Conservation (phyloP, 2,113 vertebrate species). For the Saimiri boliviensis region DNA sequence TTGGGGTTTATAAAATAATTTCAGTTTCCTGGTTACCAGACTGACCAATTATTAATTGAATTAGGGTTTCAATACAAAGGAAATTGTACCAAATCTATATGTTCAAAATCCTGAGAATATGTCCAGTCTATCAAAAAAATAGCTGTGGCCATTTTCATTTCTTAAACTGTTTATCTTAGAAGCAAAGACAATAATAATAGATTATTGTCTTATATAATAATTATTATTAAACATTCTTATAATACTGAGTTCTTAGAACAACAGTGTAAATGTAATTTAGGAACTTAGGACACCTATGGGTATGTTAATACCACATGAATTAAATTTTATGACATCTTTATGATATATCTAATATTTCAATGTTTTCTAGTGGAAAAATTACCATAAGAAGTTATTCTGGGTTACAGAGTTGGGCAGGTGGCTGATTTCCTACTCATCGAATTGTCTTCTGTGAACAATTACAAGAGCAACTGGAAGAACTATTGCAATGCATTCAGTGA, state of each 20-base stretch:
- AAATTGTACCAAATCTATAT: not conserved
- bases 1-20: slow-evolving; percentile 40
- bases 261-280: not conserved
- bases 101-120: not conserved
- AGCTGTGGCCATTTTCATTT: not conserved
- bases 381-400: not conserved
- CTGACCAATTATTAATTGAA: not conserved
- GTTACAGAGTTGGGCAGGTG: not conserved
- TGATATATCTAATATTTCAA: not conserved
- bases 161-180: not conserved
- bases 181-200: not conserved
- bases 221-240: not conserved
- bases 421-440: not conserved
- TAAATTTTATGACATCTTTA: not conserved
- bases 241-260: not conserved
- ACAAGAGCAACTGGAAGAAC: not conserved
- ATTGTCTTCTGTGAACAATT: not conserved
- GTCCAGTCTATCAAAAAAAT: not conserved
- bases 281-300: not conserved
- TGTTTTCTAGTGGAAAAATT: not conserved
- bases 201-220: too few species aligned
- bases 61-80: not conserved
- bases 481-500: not conserved
- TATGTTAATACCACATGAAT: not conserved
- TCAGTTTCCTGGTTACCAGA: slow-evolving; percentile 35